Evolutionary conservation across 2,888 invertebrate genomes (phyloP).

Genomic region (Drosophila paucipuncta): DNA sequence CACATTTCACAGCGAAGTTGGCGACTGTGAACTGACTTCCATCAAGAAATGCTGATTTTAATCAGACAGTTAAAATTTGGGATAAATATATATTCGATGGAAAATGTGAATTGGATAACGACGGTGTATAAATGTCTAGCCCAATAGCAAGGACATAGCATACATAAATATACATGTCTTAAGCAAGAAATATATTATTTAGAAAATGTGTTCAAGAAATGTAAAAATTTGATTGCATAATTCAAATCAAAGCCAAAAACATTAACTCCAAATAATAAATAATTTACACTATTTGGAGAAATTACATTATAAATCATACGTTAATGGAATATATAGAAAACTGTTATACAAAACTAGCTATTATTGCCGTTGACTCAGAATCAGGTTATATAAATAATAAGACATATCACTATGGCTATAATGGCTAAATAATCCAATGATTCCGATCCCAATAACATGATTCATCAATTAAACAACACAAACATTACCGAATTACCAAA

Average conservation of each 20-base stretch:
- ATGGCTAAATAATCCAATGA: too few relatives aligned
- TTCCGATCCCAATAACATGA: too few relatives aligned
- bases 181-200: neutral
- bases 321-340: neutral
- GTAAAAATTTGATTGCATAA: neutral
- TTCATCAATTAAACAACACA: too few relatives aligned
- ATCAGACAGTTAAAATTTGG: neutral
- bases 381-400: too few relatives aligned
- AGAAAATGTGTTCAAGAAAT: neutral
- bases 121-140: neutral
- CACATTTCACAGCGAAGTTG: rapidly evolving
- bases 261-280: neutral
- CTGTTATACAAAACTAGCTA: too few relatives aligned
- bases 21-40: neutral
- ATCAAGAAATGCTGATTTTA: neutral
- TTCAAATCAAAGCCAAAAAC: neutral
- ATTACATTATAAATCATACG: neutral
- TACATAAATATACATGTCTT: neutral
- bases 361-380: too few relatives aligned
- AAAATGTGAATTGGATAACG: neutral
- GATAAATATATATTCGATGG: neutral
- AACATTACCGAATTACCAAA: too few relatives aligned
- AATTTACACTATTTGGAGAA: neutral
- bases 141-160: neutral
- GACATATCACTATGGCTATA: too few relatives aligned